phyloP scores from a whole-genome alignment of 2,888 invertebrate genomes.

The Drosophila helvetica region DNA sequence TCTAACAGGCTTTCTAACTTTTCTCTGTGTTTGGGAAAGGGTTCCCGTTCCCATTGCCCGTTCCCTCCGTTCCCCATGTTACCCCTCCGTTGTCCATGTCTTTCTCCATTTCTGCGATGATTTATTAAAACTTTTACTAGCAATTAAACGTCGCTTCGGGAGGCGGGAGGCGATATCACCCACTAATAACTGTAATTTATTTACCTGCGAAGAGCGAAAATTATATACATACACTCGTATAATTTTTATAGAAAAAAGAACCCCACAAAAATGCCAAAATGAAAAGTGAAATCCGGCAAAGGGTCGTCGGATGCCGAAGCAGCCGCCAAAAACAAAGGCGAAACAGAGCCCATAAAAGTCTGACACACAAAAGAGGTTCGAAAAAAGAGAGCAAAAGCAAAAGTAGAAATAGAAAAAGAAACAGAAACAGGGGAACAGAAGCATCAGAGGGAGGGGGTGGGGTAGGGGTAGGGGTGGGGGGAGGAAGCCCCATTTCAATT shows the following conservation, averaged over 20 bases:
- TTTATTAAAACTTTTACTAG: slow-evolving; percentile 59
- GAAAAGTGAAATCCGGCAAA: slow-evolving; percentile 47
- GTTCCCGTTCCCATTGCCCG: slow-evolving; percentile 44
- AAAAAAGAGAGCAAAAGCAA: slow-evolving; percentile 26
- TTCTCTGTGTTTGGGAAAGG: slow-evolving; percentile 60
- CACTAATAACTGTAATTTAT: slow-evolving; percentile 68
- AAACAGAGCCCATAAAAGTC: slow-evolving; percentile 30
- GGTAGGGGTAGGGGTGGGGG: too few relatives aligned
- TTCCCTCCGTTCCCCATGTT: background rate
- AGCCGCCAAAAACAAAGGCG: slow-evolving; percentile 9
- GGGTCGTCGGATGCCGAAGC: background rate
- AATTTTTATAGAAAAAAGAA: slow-evolving; percentile 34
- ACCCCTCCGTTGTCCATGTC: slow-evolving; percentile 36
- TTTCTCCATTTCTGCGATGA: slow-evolving; percentile 46
- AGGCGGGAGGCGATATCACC: slow-evolving; percentile 20
- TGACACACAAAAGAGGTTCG: background rate
- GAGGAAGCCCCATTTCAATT: slow-evolving; percentile 27
- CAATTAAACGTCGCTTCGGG: slow-evolving; percentile 31
- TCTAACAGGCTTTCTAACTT: slow-evolving; percentile 30
- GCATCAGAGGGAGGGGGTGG: background rate
- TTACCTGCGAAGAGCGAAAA: slow-evolving; percentile 36
- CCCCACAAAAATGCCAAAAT: slow-evolving; percentile 38
- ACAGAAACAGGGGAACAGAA: background rate
- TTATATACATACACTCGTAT: slow-evolving; percentile 24
- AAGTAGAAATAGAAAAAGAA: slow-evolving; percentile 13